Base-by-base conservation (phyloP, 1,140 invertebrate species). In the Coptotermes formosanus region DNA sequence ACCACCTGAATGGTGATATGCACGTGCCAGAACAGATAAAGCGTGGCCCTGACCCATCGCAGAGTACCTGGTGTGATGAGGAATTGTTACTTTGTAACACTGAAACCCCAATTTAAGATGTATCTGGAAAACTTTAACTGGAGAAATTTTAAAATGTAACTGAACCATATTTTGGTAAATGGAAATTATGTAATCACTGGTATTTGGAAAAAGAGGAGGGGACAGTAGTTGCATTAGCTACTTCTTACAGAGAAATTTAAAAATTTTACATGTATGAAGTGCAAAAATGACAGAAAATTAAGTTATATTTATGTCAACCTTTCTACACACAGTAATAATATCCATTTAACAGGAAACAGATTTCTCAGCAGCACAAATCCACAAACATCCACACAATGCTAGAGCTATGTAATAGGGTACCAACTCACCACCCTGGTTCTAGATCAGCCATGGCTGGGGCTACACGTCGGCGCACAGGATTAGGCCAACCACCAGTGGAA, bases 1-100 rank as follows among this genome's bases (percentile, higher is more conserved):
- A 21, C 95, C 94, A 83, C 95, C 94, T 30, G 96, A 97, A 89
- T 95, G 93, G 90, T 95, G 93, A 91, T 96, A 98, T 0, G 98
- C 98, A 88, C 99, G 92, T 7, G 97, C 94, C 83, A 99, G 92
- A 21, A 99, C 93, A 0, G 98, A 99, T 86, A 99, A 97, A 0
- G 96, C 98, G 90, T 99, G 98, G 0, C 98, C 98, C 90, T 99
- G 98, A 11, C 97, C 97, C 98, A 99, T 99, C 14, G 97, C 97
- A 6, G 98, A 99, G 90, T 98, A 97, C 95, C 95, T 95, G 19
- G 9, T 16, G 16, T 48, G 48, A 16, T 48, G 16, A 48, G 48
- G 16, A 11, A 48, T 16, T 12, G 48, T 16, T 48, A 48, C 48
- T 48, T 12, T 48, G 52, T 55, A 21, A 55, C 14, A 16, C 14